Evolutionary conservation across 2,113 vertebrate species (phyloP).

Genomic region (Pteropus alecto): DNA sequence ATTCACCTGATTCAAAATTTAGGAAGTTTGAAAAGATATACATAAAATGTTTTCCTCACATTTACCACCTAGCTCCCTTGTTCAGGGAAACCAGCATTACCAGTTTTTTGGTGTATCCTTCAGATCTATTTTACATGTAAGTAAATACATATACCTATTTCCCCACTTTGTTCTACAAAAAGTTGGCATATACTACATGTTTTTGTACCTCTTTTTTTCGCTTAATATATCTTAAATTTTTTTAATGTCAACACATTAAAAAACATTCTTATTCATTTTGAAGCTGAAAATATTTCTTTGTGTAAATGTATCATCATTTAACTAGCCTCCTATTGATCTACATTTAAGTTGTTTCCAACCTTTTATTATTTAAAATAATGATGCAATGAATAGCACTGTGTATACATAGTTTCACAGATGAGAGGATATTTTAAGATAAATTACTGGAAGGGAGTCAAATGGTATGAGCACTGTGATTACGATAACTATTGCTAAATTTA

Average conservation of each 20-base stretch:
- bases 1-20: not conserved
- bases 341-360: not conserved
- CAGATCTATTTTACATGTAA: not conserved
- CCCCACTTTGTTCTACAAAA: not conserved
- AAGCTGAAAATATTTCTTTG: not conserved
- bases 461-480: not conserved
- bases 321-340: not conserved
- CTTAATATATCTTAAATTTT: not conserved
- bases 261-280: not conserved
- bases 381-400: not conserved
- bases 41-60: not conserved
- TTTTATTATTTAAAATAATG: not conserved
- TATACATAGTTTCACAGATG: not conserved
- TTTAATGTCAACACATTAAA: not conserved
- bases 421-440: not conserved
- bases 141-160: not conserved
- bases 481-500: not conserved
- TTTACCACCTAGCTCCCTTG: not conserved
- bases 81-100: not conserved
- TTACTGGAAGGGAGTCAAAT: not conserved
- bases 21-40: not conserved
- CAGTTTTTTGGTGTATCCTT: not conserved
- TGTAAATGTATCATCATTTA: not conserved
- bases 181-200: too few relatives aligned
- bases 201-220: not conserved